Base-by-base conservation (phyloP, 2,797 vertebrate species). In the Scolopax rusticola region DNA sequence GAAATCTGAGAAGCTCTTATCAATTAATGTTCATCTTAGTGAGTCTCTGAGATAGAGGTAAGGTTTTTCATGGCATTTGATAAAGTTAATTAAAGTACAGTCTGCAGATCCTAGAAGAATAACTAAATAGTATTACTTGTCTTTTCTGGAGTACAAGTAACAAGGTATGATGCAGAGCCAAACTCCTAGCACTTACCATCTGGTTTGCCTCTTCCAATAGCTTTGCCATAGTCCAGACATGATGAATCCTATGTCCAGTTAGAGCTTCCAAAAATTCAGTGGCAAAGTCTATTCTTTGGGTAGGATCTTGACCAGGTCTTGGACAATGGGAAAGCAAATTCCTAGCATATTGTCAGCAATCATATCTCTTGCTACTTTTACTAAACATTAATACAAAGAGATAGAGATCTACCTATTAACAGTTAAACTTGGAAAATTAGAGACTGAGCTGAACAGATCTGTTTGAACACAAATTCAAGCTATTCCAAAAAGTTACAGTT, bases 31-130 rank as follows among this genome's bases (percentile, higher is more conserved):
- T 87, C 73, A 67, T 56, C 48, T 84, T 68, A 61, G 68, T 71
- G 90, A 28, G 7, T 76, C 48, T 75, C 68, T 33, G 69, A 87
- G 90, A 71, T 23, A 57, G 69, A 71, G 51, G 30, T 53, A 69
- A 57, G 41, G 17, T 38, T 78, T 80, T 90, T 80, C 43, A 38
- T 59, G 74, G 63, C 21, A 33, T 84, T 84, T 87, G 83, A 76
- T 90, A 63, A 79, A 67, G 48, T 80, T 90, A 92, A 84, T 92
- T 92, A 84, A 76, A 90, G 24, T 43, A 59, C 53, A 76, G 78
- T 45, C 36, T 84, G 59, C 48, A 76, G 57, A 87, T 51, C 79
- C 48, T 71, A 23, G n/a, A 86, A 51, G 77, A 92, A 68, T 83
- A 70, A 60, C 47, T 79, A 79, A 79, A 43, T 45, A 87, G 30